Evolutionary conservation across 2,888 invertebrate genomes (phyloP).

Genomic region (Boloria euphrosyne): DNA sequence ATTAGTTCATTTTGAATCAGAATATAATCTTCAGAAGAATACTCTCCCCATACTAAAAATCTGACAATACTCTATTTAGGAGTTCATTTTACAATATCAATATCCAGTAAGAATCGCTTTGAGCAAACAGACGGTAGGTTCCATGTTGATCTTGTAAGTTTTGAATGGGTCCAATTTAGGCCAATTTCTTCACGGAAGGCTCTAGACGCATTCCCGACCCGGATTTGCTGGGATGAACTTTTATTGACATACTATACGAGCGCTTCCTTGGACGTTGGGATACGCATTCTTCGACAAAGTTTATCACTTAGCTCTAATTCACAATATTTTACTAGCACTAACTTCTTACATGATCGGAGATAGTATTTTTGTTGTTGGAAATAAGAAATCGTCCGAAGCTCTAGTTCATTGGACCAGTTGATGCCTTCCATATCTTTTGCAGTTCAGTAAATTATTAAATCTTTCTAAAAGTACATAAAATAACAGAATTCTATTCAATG

Average conservation of each 20-base stretch:
- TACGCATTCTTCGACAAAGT: conserved; percentile 32
- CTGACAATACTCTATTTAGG: conserved; percentile 30
- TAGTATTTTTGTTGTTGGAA: too few species aligned
- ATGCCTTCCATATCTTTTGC: too few species aligned
- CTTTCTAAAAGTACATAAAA: too few species aligned
- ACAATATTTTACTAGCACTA: conserved; percentile 32
- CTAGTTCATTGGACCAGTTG: too few species aligned
- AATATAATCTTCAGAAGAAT: background rate
- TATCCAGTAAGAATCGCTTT: conserved; percentile 35
- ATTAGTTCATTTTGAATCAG: too few species aligned
- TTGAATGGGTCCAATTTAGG: conserved; percentile 45
- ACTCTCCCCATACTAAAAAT: background rate
- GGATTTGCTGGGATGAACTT: conserved; percentile 47
- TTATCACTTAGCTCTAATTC: conserved; percentile 29
- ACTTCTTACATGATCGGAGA: background rate
- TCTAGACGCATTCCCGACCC: conserved; percentile 38
- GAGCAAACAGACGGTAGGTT: conserved; percentile 35
- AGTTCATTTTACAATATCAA: conserved; percentile 37
- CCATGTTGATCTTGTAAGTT: conserved; percentile 43
- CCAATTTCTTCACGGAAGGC: conserved; percentile 42
- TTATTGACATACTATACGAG: conserved; percentile 44
- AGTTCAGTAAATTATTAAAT: too few species aligned
- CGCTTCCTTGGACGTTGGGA: conserved; percentile 28
- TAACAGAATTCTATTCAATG: too few species aligned
- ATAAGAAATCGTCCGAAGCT: too few species aligned